Evolutionary conservation across 2,888 invertebrate species (phyloP), one percentile per base, ranked within the genome.

Genomic region (Mesorhabditis spiculigera): DNA sequence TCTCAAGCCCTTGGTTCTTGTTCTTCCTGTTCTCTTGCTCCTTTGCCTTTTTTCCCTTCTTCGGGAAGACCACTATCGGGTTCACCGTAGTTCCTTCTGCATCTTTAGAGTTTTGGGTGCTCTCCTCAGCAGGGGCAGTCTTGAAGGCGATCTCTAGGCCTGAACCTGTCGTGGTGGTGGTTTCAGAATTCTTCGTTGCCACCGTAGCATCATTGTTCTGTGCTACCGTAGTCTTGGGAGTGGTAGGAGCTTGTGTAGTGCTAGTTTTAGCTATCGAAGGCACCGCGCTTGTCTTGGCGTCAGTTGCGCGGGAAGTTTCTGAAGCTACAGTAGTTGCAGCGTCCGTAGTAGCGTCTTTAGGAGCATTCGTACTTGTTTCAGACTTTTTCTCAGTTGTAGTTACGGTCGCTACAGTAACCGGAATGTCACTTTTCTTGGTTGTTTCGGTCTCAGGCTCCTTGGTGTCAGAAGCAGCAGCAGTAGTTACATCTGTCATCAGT

Each of bases 71-170:
- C 8, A 50, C n/a, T 10, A 50, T 50, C 58, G n/a, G n/a, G 1
- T 10, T 10, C 58, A 50, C 58, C 3, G n/a, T 50, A n/a, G 58
- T 50, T 50, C 2, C n/a, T 50, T 50, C 58, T 13, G 58, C n/a
- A 13, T 50, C 10, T 50, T 50, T 50, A 2, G 58, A 10, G 8
- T 10, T 13, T 50, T 50, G 58, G n/a, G 58, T 10, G n/a, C 2
- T 10, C 28, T 28, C 28, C 3, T 28, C 28, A 50, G 8, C 58
- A 13, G 58, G 58, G 8, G 8, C 58, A n/a, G 58, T 50, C n/a
- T 50, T 50, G 58, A 50, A 50, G 58, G 58, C 58, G 8, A 50
- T n/a, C n/a, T 50, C 58, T n/a, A 50, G n/a, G 8, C 58, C 58
- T 28, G 28, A 28, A 28, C 28, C 28, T 28, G 28, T 28, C 28